phyloP scores from a whole-genome alignment of 2,888 invertebrate genomes.

The Chromoteleia sp. region DNA sequence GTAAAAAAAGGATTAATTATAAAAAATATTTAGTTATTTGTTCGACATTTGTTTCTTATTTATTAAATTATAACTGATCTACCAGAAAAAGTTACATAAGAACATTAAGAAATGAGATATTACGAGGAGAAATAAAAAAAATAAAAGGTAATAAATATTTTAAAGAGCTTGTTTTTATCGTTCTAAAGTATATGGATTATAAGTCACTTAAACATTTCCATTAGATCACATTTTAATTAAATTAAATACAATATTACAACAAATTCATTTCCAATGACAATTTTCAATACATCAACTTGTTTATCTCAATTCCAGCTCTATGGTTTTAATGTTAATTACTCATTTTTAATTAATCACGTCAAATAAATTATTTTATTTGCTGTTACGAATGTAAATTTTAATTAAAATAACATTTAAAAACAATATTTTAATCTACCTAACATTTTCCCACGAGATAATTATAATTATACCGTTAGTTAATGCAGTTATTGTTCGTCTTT shows the following conservation, averaged over 20 bases:
- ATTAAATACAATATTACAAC: background rate
- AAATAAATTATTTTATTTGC: conserved; percentile 1
- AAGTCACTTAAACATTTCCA: background rate
- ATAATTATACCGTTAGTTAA: conserved; percentile 35
- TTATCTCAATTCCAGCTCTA: background rate
- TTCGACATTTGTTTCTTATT: conserved; percentile 3
- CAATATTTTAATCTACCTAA: conserved; percentile 1
- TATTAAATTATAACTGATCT: background rate
- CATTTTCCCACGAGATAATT: conserved; percentile 35
- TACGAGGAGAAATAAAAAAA: conserved; percentile 5
- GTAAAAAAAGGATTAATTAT: too few species aligned
- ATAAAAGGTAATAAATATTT: conserved; percentile 1
- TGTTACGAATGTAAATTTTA: conserved; percentile 11
- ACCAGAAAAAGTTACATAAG: background rate
- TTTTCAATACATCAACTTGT: background rate
- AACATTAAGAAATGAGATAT: background rate
- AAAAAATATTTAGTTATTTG: too few species aligned
- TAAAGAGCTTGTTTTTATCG: background rate
- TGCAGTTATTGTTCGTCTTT: conserved; percentile 25
- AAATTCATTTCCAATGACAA: background rate
- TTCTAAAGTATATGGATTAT: background rate
- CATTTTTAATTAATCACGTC: background rate
- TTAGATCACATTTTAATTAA: background rate
- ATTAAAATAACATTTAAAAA: conserved; percentile 22
- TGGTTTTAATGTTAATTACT: background rate